Conservation (phyloP, 1,140 invertebrate genomes). For the Pogonognathellus flavescens region DNA sequence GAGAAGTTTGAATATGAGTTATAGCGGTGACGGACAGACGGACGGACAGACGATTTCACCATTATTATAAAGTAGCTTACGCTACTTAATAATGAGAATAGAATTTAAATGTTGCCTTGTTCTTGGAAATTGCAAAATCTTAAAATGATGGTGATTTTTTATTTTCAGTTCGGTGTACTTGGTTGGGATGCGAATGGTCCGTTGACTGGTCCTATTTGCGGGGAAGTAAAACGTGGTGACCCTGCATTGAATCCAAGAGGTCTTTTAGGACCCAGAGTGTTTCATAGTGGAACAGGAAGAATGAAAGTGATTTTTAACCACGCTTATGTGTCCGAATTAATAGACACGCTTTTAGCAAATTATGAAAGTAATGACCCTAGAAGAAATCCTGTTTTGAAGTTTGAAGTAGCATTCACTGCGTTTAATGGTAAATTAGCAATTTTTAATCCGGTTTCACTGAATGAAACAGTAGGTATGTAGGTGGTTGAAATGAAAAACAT, state of each 20-base stretch:
- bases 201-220: conserved; percentile 44
- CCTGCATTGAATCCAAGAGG: conserved; percentile 36
- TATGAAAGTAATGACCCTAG: conserved; percentile 36
- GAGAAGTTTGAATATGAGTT: no score
- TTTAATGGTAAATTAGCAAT: conserved; percentile 45
- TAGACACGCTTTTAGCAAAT: conserved; percentile 42
- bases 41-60: no score
- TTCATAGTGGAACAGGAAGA: conserved; percentile 41
- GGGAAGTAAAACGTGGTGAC: conserved; percentile 50
- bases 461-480: neutral
- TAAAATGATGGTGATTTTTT: neutral
- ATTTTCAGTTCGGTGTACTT: conserved; percentile 53
- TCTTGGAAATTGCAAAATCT: no score
- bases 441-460: neutral
- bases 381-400: conserved; percentile 47
- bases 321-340: conserved; percentile 56
- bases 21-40: no score
- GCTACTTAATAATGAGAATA: no score
- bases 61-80: no score
- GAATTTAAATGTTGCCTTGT: no score
- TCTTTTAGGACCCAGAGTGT: conserved; percentile 52
- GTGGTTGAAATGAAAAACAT: neutral
- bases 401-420: conserved; percentile 58
- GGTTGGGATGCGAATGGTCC: neutral
- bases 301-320: conserved; percentile 58